Evolutionary conservation across 2,797 vertebrate species (phyloP), one percentile per base, ranked within the genome.

Genomic region (Sebastes diaconus): DNA sequence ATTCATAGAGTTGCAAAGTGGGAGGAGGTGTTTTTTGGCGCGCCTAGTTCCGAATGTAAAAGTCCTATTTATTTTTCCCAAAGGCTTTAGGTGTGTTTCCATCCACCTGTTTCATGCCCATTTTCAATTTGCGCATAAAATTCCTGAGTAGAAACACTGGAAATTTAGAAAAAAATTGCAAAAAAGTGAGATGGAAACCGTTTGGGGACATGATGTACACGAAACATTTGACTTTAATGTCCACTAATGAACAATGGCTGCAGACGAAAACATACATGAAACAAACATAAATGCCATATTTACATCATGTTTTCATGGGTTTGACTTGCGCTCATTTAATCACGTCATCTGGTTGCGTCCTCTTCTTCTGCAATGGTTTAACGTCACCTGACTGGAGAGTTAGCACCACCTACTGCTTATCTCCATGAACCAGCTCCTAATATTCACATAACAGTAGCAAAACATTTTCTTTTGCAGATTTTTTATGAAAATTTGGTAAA

Each of bases 171-270:
- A 42, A 16, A 18, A 18, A n/a, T n/a, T n/a, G 36, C 36, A 14
- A 39, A 1, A 39, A 39, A 39, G 9, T 55, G n/a, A 0, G 0
- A 55, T 12, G 0, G 50, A 52, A 52, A 55, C 52, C 0, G 11
- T 55, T 24, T 55, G 52, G 9, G 0, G n/a, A 55, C 0, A n/a
- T 9, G 9, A 52, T 0, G 20, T 52, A 0, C 20, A 52, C 4
- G 9, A 52, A 52, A 8, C 50, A 18, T 42, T 42, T 42, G 39
- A 46, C 14, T 46, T 46, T 2, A 0, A 0, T 2, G 3, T 52
- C 18, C 46, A 52, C 42, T 46, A 8, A 18, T 46, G 42, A 46
- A 46, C 14, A 46, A 58, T 14, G 55, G 14, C 57, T 1, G 3
- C 25, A 6, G 25, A 59, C 2, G 13, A 29, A 58, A 29, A 59